A percentile compares a stretch with the other conserved stretches of the same genome.
phyloP scores from a whole-genome alignment of 2,888 invertebrate genomes.

The Melieria crassipennis region DNA sequence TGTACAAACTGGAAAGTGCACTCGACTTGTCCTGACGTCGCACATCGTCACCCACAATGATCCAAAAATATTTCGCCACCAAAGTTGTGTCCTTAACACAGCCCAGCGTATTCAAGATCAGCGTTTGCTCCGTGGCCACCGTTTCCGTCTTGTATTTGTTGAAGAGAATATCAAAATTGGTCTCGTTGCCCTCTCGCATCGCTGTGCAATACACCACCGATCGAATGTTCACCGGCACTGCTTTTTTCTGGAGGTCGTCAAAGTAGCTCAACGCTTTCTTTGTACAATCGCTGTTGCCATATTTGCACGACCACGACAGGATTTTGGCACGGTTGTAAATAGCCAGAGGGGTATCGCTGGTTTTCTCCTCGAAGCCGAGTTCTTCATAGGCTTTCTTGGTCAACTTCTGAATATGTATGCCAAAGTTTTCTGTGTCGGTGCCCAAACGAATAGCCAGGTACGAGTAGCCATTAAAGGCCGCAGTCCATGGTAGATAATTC shows the following conservation, averaged over 20 bases:
- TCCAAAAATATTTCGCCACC: constrained; percentile 68
- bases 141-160: constrained; percentile 70
- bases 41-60: constrained; percentile 64
- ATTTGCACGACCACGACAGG: constrained; percentile 73
- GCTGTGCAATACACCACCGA: constrained; percentile 80
- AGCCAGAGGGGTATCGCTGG: constrained; percentile 68
- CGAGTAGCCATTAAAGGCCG: constrained; percentile 69
- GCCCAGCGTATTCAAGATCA: constrained; percentile 74
- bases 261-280: constrained; percentile 66
- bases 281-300: constrained; percentile 71
- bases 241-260: constrained; percentile 49
- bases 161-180: constrained; percentile 76
- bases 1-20: constrained; percentile 67
- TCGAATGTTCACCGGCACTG: constrained; percentile 72
- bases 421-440: constrained; percentile 50
- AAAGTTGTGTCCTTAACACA: constrained; percentile 71
- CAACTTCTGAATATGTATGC: constrained; percentile 66
- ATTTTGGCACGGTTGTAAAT: constrained; percentile 72
- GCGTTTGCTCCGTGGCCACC: constrained; percentile 75
- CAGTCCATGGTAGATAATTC: constrained; percentile 82
- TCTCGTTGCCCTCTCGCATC: constrained; percentile 71
- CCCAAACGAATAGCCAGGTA: constrained; percentile 61
- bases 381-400: constrained; percentile 67
- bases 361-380: constrained; percentile 67
- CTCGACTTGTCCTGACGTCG: constrained; percentile 61